Conservation (phyloP, 2,113 vertebrate genomes). For the Gallinago undulata region DNA sequence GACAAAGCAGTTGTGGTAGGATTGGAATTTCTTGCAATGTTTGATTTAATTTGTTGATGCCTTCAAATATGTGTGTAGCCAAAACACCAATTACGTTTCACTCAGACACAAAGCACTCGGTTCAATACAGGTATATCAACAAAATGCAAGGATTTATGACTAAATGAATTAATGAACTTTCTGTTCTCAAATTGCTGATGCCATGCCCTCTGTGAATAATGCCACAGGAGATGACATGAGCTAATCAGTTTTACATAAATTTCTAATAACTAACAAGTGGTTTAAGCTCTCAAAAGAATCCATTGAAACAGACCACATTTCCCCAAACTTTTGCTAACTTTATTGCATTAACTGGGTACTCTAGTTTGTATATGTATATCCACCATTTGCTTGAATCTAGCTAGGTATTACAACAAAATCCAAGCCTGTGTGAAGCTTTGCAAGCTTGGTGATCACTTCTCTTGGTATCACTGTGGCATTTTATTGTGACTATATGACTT, state of each 20-base stretch:
- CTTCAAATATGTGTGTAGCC: not conserved
- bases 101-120: not conserved
- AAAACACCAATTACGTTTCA: not conserved
- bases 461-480: not conserved
- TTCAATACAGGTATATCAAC: not conserved
- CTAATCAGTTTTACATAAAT: not conserved
- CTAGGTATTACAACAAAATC: not conserved
- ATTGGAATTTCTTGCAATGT: not conserved
- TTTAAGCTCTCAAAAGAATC: not conserved
- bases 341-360: not conserved
- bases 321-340: not conserved
- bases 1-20: not conserved
- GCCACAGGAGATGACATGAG: not conserved
- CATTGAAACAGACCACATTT: not conserved
- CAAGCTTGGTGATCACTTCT: not conserved
- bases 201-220: not conserved
- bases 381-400: not conserved
- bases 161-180: not conserved
- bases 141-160: not conserved
- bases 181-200: not conserved
- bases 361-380: not conserved
- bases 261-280: not conserved
- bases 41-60: not conserved
- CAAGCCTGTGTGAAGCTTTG: not conserved
- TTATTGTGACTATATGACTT: not conserved